Evolutionary conservation across 2,113 vertebrate species (phyloP), one percentile per base, ranked within the genome.

Genomic region (Nyctereutes procyonoides): DNA sequence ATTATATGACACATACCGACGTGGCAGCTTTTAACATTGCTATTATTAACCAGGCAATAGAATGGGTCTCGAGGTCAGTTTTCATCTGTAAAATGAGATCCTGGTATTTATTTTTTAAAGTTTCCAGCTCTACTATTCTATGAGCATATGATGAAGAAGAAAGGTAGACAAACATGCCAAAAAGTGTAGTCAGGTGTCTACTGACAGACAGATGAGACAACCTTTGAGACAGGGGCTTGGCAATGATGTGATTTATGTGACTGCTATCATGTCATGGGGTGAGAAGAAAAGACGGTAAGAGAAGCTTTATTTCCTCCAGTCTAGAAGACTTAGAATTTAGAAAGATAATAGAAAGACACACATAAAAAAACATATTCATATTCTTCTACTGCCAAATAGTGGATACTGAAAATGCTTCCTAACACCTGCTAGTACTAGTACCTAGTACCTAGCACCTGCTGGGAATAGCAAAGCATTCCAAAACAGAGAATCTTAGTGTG

Each of bases 271-370:
- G 53, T 71, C 51, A 6, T 1, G 0, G 19, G 7, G 22, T 63
- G 17, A 43, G 5, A 82, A 24, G 22, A 43, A 5, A 76, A 24
- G 35, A 71, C 2, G 32, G 2, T 48, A 22, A 76, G n/a, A 85
- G 62, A 73, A 85, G 60, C 15, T 11, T 26, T 38, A 62, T 77
- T 20, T 28, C 69, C 69, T 79, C 53, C 35, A 43, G 53, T 38
- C 80, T 69, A 93, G 51, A 96, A 83, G 38, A 53, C 69, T 77
- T n/a, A 35, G 28, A 86, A 86, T 71, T 90, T 80, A 73, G 26
- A 93, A 55, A 85, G 17, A 43, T 22, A 80, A 88, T 3, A 80
- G 38, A 48, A 35, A 48, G 58, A 58, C 24, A 93, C 17, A n/a
- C 5, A 63, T 43, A 7, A 4, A 56, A 11, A 93, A 38, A 93